A percentile compares a stretch with the other conserved stretches of the same genome.
phyloP scores from a whole-genome alignment of 2,888 invertebrate genomes.

The Acronicta leporina region DNA sequence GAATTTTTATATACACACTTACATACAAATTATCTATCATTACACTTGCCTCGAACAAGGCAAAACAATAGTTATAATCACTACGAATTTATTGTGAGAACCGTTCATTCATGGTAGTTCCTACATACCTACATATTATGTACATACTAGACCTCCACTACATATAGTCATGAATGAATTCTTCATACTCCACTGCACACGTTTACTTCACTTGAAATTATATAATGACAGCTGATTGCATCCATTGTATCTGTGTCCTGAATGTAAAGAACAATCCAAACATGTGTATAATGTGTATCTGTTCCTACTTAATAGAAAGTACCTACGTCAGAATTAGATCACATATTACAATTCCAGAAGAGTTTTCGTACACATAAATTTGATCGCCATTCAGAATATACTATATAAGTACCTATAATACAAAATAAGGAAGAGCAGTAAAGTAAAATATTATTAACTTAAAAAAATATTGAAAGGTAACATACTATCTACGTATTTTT shows the following conservation, averaged over 20 bases:
- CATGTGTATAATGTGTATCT: not conserved
- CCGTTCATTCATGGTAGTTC: conserved; percentile 28
- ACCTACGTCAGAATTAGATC: no score
- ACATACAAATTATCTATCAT: no score
- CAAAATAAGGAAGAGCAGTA: no score
- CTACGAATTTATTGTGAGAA: conserved; percentile 10
- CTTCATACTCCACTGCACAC: conserved; percentile 32
- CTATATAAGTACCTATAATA: no score
- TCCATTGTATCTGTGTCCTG: not conserved
- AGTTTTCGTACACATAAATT: no score
- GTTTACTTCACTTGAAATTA: conserved; percentile 9
- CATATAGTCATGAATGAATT: conserved; percentile 42
- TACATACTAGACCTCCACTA: conserved; percentile 19
- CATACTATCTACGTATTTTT: no score
- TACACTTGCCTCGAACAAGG: not conserved
- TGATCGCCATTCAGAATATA: no score
- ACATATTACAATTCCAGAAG: no score
- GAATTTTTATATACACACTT: no score
- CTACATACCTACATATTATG: conserved; percentile 3
- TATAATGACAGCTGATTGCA: conserved; percentile 3
- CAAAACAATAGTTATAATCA: conserved; percentile 8
- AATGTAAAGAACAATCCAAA: not conserved
- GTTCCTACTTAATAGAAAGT: no score
- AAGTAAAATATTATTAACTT: no score
- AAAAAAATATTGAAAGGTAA: no score